These are phyloP conservation scores for Nemurella pictetii DNA, from an alignment of 2,888 invertebrate genomes.

Conservation along the genomic window DNA sequence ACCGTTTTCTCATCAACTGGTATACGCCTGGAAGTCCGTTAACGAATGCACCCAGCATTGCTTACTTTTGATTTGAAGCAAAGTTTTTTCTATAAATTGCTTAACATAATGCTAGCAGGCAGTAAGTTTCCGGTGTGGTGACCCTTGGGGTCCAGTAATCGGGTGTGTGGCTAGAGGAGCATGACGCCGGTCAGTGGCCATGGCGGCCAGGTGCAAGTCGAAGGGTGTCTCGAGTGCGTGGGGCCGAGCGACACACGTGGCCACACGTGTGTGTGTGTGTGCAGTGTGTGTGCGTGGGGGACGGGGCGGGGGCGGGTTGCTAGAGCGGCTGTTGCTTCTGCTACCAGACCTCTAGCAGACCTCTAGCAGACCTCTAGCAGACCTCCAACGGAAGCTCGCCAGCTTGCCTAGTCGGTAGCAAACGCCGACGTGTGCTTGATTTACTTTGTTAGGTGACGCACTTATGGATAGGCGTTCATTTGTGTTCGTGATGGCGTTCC, in stretches of 20 bases:
- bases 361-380: not conserved
- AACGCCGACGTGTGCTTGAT: not conserved
- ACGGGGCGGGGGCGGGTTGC: not conserved
- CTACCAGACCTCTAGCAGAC: constrained; percentile 11
- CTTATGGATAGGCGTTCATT: too few relatives aligned
- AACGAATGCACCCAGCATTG: not conserved
- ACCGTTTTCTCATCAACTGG: not conserved
- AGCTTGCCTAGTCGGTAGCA: constrained; percentile 3
- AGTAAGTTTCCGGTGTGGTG: not conserved
- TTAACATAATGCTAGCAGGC: not conserved
- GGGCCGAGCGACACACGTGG: not conserved
- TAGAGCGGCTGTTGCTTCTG: not conserved
- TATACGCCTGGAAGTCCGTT: not conserved
- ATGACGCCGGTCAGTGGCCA: not conserved
- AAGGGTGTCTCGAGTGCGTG: not conserved
- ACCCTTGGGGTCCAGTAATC: not conserved
- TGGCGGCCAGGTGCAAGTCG: not conserved
- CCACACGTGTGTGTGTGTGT: not conserved
- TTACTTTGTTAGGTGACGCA: not conserved
- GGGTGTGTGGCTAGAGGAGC: not conserved
- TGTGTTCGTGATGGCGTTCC: too few relatives aligned
- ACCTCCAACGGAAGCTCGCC: not conserved
- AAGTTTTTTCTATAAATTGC: not conserved
- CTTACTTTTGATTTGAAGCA: not conserved
- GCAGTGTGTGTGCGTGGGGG: too few relatives aligned